Percentiles rank a stretch among this genome's conserved stretches.
Evolutionary conservation across 2,113 vertebrate genomes (phyloP).

Genomic region (Vulpes vulpes): DNA sequence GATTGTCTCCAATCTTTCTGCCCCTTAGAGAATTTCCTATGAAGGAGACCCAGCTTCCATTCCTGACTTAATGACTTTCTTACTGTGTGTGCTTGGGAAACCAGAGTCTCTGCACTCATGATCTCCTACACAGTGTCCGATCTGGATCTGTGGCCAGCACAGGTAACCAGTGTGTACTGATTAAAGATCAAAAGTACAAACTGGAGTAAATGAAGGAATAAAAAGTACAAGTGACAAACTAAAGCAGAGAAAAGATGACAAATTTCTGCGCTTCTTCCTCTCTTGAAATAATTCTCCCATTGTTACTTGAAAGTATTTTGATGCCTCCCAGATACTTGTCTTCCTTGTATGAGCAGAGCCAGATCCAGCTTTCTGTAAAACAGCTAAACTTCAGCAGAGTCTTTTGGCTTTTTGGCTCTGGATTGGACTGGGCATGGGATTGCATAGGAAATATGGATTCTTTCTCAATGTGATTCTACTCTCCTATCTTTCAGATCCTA

Average conservation of each 20-base stretch:
- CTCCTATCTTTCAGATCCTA: slow-evolving; percentile 2
- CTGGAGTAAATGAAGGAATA: not conserved
- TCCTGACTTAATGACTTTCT: not conserved
- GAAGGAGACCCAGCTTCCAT: not conserved
- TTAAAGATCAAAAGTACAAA: not conserved
- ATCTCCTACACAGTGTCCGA: not conserved
- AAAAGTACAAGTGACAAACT: not conserved
- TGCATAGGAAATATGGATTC: not conserved
- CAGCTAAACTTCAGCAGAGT: not conserved
- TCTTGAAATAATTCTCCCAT: not conserved
- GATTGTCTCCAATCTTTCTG: not conserved
- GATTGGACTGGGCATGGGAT: not conserved
- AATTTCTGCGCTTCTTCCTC: not conserved
- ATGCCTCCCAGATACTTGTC: not conserved
- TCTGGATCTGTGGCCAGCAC: not conserved
- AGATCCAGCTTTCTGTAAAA: not conserved
- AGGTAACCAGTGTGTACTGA: not conserved
- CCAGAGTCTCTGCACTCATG: not conserved
- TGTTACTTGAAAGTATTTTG: not conserved
- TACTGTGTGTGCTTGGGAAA: not conserved
- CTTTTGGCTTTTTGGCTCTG: not conserved
- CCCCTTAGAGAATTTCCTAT: not conserved
- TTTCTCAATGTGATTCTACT: not conserved
- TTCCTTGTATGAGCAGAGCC: not conserved
- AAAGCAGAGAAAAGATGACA: not conserved